Base-by-base conservation (phyloP, 2,888 invertebrate species). In the Blastobasis adustella region DNA sequence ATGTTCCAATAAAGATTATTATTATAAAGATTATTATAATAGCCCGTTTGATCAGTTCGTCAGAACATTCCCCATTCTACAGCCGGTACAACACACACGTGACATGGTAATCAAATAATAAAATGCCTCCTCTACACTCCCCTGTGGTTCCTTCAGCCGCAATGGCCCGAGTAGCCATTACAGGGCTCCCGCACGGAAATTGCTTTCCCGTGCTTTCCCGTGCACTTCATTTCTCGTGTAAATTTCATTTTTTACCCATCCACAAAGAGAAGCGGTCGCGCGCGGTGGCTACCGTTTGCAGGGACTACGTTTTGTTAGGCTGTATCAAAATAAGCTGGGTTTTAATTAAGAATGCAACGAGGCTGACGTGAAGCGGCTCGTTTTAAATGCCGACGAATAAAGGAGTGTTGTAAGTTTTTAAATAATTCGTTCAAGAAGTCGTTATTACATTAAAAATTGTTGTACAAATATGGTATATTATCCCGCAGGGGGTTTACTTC, bases 191-290 rank as follows among this genome's bases (percentile, higher is more conserved):
- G 53, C 67, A 69, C 70, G 69, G 69, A 79, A 76, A 78, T 80
- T 78, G 79, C 79, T 76, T 69, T 69, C 68, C 65, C 58, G 23
- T 23, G 23, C 23, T 23, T 23, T 23, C 23, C 23, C 23, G 72
- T 67, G 65, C 71, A 76, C 76, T 79, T 78, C 78, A 78, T 79
- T 77, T 69, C 75, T 70, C 72, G 68, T 72, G 75, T 70, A 79
- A 77, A 76, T 77, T 77, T 77, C 69, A 73, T 74, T 79, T 79
- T 76, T 78, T 75, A 71, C 69, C 67, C 63, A 64, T 71, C 66
- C 64, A 65, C 57, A 53, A 54, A 40, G 40, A 45, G n/a, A n/a
- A n/a, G 7, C 44, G 49, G 44, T 47, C 53, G 1, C 23, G 23
- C 46, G 39, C 54, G 49, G 54, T 58, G 59, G 56, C 63, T 60